A percentile compares a stretch with the other conserved stretches of the same genome.
Conservation (phyloP, 2,888 invertebrate species). For the Drosophila emarginata region DNA sequence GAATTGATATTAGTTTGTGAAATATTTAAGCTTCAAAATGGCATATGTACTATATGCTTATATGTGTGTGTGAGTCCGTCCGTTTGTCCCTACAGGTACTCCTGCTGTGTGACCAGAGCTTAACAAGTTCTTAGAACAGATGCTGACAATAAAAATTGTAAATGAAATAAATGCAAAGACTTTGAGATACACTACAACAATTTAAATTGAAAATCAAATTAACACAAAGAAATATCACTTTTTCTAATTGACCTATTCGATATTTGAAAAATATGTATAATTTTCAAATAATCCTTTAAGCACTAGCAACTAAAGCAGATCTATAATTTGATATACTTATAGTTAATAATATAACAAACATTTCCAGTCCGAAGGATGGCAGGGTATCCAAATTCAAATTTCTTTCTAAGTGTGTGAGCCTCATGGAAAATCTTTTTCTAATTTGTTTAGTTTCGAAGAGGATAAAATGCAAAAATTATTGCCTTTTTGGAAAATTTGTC, state of each 20-base stretch:
- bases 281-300: too few relatives aligned
- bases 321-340: background rate
- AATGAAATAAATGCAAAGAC: background rate
- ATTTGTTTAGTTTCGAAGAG: slow-evolving; percentile 35
- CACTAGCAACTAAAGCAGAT: background rate
- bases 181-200: background rate
- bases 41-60: slow-evolving; percentile 27
- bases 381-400: slow-evolving; percentile 24
- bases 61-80: slow-evolving; percentile 6
- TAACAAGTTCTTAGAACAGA: slow-evolving; percentile 25
- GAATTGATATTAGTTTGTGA: slow-evolving; percentile 73
- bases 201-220: background rate
- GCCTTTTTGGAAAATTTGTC: background rate
- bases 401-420: slow-evolving; percentile 24
- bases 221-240: too few relatives aligned
- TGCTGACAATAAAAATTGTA: slow-evolving; percentile 9
- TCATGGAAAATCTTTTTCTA: slow-evolving; percentile 33
- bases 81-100: slow-evolving; percentile 8
- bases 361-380: slow-evolving; percentile 27
- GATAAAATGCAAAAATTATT: slow-evolving; percentile 11
- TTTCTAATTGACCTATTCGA: too few relatives aligned
- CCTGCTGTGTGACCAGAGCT: slow-evolving; percentile 12
- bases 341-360: background rate
- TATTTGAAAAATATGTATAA: too few relatives aligned
- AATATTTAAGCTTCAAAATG: slow-evolving; percentile 65